Conservation (phyloP, 2,113 vertebrate species). For the Pollimyrus isidori region DNA sequence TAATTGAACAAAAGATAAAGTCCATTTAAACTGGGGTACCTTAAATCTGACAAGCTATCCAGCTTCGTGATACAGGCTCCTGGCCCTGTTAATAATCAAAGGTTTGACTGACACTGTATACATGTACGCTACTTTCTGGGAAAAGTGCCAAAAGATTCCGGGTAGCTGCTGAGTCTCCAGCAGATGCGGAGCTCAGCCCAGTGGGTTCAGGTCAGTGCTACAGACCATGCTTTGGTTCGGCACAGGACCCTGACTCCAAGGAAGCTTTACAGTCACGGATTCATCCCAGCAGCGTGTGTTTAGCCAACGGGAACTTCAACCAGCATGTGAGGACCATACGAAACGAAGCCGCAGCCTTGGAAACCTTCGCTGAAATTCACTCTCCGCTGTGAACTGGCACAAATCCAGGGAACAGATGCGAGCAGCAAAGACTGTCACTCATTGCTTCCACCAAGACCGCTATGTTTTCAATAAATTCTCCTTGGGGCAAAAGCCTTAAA, state of each 20-base stretch:
- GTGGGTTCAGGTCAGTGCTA: neutral
- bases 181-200: neutral
- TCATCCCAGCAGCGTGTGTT: neutral
- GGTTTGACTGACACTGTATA: neutral
- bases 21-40: neutral
- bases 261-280: neutral
- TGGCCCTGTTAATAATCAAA: neutral
- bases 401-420: neutral
- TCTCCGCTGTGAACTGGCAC: neutral
- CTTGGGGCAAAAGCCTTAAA: neutral
- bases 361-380: neutral
- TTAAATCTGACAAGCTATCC: neutral
- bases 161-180: neutral
- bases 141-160: neutral
- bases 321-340: neutral
- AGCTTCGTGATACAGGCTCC: neutral
- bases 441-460: neutral
- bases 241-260: neutral
- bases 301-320: neutral
- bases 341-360: neutral
- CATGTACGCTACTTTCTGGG: neutral
- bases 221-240: neutral
- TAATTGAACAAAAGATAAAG: neutral
- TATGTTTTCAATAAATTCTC: neutral
- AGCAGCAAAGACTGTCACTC: neutral